Conservation (phyloP, 2,888 invertebrate genomes). For the Lochmaea capreae region DNA sequence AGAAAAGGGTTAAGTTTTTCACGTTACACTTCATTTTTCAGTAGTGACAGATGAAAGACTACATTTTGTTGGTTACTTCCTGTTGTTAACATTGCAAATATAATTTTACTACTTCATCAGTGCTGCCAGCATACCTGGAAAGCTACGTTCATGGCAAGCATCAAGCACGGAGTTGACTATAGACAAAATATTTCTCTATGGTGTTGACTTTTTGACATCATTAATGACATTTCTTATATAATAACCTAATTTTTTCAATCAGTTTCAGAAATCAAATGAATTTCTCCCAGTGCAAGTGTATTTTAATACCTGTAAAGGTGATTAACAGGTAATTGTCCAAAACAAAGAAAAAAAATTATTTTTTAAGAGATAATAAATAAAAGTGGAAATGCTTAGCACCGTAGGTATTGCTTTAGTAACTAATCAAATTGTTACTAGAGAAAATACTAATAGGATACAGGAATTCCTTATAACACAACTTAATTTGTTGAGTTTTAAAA, state of each 20-base stretch:
- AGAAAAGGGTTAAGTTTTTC: slow-evolving; percentile 54
- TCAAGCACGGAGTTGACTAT: no score
- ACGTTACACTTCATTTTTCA: slow-evolving; percentile 51
- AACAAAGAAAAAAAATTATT: background rate
- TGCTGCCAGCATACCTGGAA: no score
- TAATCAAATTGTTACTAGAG: slow-evolving; percentile 24
- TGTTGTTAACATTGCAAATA: background rate
- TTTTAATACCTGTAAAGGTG: background rate
- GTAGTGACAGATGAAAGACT: slow-evolving; percentile 24
- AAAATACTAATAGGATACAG: slow-evolving; percentile 20
- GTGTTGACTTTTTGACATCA: no score
- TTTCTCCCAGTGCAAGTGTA: background rate
- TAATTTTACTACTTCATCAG: background rate
- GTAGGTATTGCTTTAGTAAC: slow-evolving; percentile 35
- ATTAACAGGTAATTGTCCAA: slow-evolving; percentile 8
- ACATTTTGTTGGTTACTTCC: background rate
- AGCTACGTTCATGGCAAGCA: background rate
- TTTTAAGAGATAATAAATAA: background rate
- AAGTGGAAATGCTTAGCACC: slow-evolving; percentile 33
- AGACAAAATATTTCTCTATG: no score
- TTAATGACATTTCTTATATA: slow-evolving; percentile 17
- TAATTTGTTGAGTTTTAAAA: slow-evolving; percentile 37
- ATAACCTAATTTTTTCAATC: slow-evolving; percentile 7
- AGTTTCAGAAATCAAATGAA: background rate
- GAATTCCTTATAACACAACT: slow-evolving; percentile 35